A percentile compares a stretch with the other conserved stretches of the same genome.
Evolutionary conservation across 2,797 vertebrate genomes (phyloP).

Genomic region (Rhynchonycteris naso): DNA sequence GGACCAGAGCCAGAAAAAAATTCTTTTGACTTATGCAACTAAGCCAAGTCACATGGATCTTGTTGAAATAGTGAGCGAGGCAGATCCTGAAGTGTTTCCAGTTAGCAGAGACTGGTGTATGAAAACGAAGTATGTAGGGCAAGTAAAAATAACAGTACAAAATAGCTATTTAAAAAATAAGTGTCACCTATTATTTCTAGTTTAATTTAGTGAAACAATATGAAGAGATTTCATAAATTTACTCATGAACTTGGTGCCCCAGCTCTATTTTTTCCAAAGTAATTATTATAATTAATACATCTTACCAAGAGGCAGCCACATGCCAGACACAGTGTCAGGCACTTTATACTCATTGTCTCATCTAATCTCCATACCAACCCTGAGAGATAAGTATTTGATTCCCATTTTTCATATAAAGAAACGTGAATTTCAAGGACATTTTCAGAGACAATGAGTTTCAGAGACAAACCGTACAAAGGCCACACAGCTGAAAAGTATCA

Average conservation of each 20-base stretch:
- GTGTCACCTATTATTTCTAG: neutral
- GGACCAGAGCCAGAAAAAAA: neutral
- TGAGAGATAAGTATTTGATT: neutral
- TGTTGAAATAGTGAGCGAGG: neutral
- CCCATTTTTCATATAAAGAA: neutral
- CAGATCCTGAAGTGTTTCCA: neutral
- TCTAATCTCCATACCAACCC: neutral
- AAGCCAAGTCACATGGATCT: neutral
- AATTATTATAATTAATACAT: neutral
- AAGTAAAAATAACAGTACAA: neutral
- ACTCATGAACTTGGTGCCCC: neutral
- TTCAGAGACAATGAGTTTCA: neutral
- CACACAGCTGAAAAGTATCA: neutral
- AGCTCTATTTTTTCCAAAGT: neutral
- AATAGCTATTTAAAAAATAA: neutral
- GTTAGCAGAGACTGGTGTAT: neutral
- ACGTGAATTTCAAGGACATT: neutral
- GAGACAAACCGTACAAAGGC: neutral
- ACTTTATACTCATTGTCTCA: neutral
- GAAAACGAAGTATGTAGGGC: neutral
- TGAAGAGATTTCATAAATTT: neutral
- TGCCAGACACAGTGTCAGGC: neutral
- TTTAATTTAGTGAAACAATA: neutral
- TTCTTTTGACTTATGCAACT: neutral
- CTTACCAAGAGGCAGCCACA: neutral